A percentile compares a stretch with the other conserved stretches of the same genome.
phyloP scores from a whole-genome alignment of 2,113 vertebrate species.

The Lophochroa leadbeateri region DNA sequence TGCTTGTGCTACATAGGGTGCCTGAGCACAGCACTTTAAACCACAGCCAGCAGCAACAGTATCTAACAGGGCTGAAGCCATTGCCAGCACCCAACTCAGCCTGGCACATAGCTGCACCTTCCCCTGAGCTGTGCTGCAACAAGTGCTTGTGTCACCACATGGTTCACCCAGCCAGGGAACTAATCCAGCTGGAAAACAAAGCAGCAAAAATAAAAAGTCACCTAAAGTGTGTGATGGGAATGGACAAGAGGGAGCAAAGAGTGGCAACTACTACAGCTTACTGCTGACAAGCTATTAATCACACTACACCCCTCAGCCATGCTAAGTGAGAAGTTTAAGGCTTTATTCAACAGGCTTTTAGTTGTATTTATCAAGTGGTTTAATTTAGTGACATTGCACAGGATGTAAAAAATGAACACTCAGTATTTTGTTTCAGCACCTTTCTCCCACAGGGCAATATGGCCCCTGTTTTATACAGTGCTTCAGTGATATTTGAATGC shows the following conservation, averaged over 20 bases:
- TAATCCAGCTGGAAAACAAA: background rate
- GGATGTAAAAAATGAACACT: background rate
- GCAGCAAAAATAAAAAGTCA: background rate
- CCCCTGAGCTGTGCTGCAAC: background rate
- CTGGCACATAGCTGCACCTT: background rate
- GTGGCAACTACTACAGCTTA: background rate
- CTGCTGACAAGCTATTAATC: background rate
- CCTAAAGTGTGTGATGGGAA: background rate
- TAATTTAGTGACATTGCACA: background rate
- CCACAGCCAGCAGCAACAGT: background rate
- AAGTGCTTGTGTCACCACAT: background rate
- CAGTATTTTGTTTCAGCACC: background rate
- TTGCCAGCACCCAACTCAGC: background rate
- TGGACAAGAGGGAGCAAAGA: background rate
- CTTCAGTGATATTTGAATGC: background rate
- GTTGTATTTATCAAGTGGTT: background rate
- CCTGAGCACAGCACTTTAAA: rapidly evolving
- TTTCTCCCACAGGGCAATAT: background rate
- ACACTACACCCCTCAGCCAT: rapidly evolving
- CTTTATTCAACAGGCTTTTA: background rate
- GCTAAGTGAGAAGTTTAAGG: background rate
- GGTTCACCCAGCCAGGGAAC: background rate
- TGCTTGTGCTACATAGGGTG: background rate
- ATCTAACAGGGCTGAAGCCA: background rate
- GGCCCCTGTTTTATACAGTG: background rate